Conservation (phyloP, 2,888 invertebrate genomes). For the Helleia helle region DNA sequence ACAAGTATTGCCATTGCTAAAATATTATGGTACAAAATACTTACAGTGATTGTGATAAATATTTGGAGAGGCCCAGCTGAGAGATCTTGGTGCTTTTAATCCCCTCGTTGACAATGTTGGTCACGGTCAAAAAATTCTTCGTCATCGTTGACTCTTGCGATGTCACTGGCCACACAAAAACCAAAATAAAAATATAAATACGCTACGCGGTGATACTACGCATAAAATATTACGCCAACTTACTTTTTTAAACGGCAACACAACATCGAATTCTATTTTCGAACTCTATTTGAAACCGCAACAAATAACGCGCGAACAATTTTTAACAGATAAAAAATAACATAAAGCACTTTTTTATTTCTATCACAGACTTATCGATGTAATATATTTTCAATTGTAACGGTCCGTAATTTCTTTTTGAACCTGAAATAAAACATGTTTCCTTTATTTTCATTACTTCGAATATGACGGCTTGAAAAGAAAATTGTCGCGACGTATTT, state of each 20-base stretch:
- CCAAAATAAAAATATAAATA: slow-evolving; percentile 24
- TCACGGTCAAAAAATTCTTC: slow-evolving; percentile 75
- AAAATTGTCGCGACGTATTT: background rate
- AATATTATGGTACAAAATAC: no score
- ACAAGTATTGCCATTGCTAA: no score
- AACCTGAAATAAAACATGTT: slow-evolving; percentile 10
- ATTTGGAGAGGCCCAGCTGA: slow-evolving; percentile 82
- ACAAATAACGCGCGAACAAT: slow-evolving; percentile 56
- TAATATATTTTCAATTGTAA: slow-evolving; percentile 7
- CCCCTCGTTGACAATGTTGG: slow-evolving; percentile 80
- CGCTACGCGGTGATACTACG: slow-evolving; percentile 12
- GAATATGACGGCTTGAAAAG: slow-evolving; percentile 2
- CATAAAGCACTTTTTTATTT: slow-evolving; percentile 19
- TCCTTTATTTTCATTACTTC: background rate
- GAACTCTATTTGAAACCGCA: slow-evolving; percentile 31
- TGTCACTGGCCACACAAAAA: slow-evolving; percentile 46
- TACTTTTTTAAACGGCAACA: slow-evolving; percentile 56
- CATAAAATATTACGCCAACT: slow-evolving; percentile 28
- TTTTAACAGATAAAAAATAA: slow-evolving; percentile 19
- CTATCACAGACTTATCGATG: slow-evolving; percentile 24
- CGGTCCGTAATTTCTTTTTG: slow-evolving; percentile 4
- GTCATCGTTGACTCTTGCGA: slow-evolving; percentile 66
- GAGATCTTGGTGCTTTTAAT: slow-evolving; percentile 83
- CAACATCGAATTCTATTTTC: slow-evolving; percentile 56
- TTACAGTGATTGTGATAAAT: slow-evolving; percentile 86